These are phyloP conservation scores for Anguilla japonica DNA, from an alignment of 2,113 vertebrate species.

Conservation along the genomic window DNA sequence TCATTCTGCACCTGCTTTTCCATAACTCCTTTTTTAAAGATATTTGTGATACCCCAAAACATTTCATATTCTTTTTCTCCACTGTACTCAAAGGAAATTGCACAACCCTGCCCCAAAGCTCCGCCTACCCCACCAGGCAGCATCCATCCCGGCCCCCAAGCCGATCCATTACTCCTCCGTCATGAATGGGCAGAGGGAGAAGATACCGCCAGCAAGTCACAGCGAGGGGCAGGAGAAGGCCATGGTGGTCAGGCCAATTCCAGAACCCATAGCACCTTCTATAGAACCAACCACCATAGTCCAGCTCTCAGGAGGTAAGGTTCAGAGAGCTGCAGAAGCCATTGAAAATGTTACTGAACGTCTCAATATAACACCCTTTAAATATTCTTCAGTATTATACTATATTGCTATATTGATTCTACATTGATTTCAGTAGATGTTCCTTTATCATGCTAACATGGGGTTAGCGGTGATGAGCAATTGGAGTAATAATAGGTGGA, in stretches of 20 bases:
- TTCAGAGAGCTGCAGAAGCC: no score
- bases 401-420: not conserved
- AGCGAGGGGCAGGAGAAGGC: slow-evolving; percentile 50
- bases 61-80: not conserved
- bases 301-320: no score
- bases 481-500: no score
- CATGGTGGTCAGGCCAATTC: not conserved
- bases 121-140: slow-evolving; percentile 74
- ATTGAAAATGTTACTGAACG: no score
- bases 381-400: no score
- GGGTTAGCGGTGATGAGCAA: no score
- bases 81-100: slow-evolving; percentile 56
- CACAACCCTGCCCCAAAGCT: slow-evolving; percentile 73
- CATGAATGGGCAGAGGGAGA: slow-evolving; percentile 84
- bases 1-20: no score
- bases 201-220: slow-evolving; percentile 65
- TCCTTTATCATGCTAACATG: not conserved
- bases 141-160: slow-evolving; percentile 40
- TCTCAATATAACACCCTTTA: no score
- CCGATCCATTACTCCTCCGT: slow-evolving; percentile 67
- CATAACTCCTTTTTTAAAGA: no score
- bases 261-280: slow-evolving; percentile 12
- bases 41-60: no score
- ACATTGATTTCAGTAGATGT: not conserved
- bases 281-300: not conserved